Percentiles rank a stretch among this genome's conserved stretches.
Evolutionary conservation across 2,797 vertebrate species (phyloP).

Genomic region (Mormyrus proboscirostris): DNA sequence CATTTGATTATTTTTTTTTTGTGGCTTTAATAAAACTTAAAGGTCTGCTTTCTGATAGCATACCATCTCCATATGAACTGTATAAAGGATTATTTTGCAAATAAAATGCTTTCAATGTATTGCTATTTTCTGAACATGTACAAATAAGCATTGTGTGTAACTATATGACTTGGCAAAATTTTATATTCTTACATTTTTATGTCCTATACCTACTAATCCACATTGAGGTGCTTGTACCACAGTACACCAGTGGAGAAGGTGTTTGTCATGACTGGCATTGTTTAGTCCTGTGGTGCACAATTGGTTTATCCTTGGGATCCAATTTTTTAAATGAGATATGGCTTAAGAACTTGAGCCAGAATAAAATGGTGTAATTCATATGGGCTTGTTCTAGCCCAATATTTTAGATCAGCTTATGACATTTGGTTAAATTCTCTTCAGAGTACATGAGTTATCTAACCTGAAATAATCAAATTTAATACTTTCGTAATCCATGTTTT

Average conservation of each 20-base stretch:
- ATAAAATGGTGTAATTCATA: background rate
- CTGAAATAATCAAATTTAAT: background rate
- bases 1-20: background rate
- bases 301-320: background rate
- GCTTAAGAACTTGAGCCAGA: background rate
- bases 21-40: background rate
- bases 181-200: background rate
- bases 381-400: background rate
- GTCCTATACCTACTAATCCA: too few species aligned
- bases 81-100: background rate
- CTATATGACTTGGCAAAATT: background rate
- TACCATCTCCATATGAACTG: background rate
- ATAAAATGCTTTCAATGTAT: background rate
- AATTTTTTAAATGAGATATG: background rate
- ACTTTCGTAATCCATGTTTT: background rate
- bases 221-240: too few species aligned
- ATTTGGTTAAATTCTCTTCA: background rate
- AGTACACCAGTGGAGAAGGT: background rate
- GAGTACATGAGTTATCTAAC: background rate
- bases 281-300: background rate
- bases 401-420: background rate
- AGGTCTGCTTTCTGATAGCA: background rate
- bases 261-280: background rate
- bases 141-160: background rate
- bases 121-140: background rate